Conservation (phyloP, 2,797 vertebrate species). For the Clarias pachynema region DNA sequence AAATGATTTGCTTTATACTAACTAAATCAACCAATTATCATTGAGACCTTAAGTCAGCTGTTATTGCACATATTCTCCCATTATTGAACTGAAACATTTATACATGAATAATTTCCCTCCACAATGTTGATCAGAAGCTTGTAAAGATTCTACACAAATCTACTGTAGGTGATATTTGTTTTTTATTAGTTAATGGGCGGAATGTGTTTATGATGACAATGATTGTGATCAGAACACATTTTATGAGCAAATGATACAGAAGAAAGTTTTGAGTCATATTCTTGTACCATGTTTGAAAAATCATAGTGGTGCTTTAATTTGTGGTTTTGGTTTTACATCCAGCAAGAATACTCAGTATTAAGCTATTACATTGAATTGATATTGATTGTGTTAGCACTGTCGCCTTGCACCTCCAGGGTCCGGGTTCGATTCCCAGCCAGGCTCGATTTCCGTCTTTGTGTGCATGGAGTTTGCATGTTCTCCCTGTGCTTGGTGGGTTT, state of each 20-base stretch:
- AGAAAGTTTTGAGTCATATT: background rate
- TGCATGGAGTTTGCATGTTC: no score
- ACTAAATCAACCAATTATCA: background rate
- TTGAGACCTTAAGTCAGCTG: background rate
- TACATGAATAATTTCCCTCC: background rate
- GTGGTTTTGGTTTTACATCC: no score
- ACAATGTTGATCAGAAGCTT: background rate
- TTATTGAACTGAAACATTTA: background rate
- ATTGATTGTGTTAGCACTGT: no score
- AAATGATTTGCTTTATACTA: background rate
- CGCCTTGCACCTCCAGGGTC: no score
- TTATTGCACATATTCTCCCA: background rate
- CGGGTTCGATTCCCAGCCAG: no score
- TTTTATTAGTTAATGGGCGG: background rate
- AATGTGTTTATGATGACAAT: background rate
- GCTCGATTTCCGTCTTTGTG: no score
- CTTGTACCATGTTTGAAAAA: background rate
- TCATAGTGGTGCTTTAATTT: background rate
- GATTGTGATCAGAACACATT: background rate
- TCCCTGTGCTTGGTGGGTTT: no score
- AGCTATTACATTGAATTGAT: no score
- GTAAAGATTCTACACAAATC: background rate
- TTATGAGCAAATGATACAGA: background rate
- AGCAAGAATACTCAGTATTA: no score
- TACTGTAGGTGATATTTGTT: background rate